Conservation (phyloP, 2,797 vertebrate genomes). For the Sebastes trivittatus region DNA sequence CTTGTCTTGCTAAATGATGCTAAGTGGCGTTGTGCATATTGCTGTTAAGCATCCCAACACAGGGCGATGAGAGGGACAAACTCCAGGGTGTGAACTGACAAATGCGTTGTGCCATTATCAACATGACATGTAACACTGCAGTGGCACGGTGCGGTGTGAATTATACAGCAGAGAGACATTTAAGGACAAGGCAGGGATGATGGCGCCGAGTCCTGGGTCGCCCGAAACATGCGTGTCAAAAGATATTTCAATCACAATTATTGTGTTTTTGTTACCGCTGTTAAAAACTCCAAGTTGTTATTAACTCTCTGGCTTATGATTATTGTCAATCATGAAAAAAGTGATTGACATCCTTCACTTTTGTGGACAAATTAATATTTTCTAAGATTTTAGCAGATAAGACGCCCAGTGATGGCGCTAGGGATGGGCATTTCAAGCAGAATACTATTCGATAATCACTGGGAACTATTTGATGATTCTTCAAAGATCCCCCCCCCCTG, state of each 20-base stretch:
- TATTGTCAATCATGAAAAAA: not conserved
- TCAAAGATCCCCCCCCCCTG: too few relatives aligned
- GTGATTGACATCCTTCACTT: conserved; percentile 31
- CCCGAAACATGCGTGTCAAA: conserved; percentile 69
- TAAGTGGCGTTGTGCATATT: conserved; percentile 37
- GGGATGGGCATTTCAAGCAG: too few relatives aligned
- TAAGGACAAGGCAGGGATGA: conserved; percentile 49
- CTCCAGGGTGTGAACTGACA: conserved; percentile 58
- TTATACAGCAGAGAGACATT: conserved; percentile 67
- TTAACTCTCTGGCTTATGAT: conserved; percentile 16
- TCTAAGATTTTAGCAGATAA: not conserved
- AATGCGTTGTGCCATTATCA: conserved; percentile 66
- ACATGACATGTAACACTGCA: conserved; percentile 45
- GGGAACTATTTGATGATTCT: too few relatives aligned
- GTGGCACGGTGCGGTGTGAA: conserved; percentile 44
- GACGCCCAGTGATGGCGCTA: not conserved
- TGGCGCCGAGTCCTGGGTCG: conserved; percentile 26
- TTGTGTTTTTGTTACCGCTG: conserved; percentile 53
- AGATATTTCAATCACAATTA: conserved; percentile 80
- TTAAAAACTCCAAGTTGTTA: conserved; percentile 33
- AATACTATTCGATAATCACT: too few relatives aligned
- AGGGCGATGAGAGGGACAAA: conserved; percentile 45
- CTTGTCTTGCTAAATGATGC: conserved; percentile 42
- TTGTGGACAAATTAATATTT: conserved; percentile 14
- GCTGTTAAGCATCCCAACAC: conserved; percentile 28